A percentile compares a stretch with the other conserved stretches of the same genome.
phyloP scores from a whole-genome alignment of 92 coral and sea anemone genomes.

The Isaurus tuberculatus region DNA sequence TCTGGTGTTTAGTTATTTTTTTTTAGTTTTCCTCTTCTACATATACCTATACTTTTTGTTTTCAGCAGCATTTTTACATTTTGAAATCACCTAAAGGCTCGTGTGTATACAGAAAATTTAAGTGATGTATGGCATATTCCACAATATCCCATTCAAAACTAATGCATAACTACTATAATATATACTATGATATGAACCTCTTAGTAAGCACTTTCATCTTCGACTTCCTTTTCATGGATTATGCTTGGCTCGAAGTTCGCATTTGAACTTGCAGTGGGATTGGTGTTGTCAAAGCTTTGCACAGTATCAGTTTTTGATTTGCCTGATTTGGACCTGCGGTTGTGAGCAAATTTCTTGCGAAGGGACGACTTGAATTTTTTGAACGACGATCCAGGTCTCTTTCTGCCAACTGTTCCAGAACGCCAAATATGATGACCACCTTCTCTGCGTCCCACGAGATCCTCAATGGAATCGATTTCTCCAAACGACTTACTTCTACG shows the following conservation, averaged over 20 bases:
- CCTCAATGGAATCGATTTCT: constrained; percentile 73
- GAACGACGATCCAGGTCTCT: constrained; percentile 61
- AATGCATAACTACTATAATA: no score
- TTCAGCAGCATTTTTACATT: no score
- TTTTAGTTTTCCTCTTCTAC: no score
- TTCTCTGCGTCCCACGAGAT: constrained; percentile 27
- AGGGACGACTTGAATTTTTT: constrained; percentile 68
- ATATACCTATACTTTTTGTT: no score
- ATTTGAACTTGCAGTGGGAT: constrained; percentile 1
- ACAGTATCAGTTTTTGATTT: not conserved
- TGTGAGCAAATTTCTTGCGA: constrained; percentile 70
- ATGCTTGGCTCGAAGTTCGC: constrained; percentile 35
- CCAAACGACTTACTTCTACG: constrained; percentile 90
- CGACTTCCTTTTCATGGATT: no score
- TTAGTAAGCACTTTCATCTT: no score
- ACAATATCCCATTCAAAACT: no score
- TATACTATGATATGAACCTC: no score
- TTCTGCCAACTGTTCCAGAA: constrained; percentile 64
- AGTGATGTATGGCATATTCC: no score
- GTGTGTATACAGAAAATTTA: no score
- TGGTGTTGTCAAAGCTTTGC: not conserved
- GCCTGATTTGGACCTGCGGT: constrained; percentile 53
- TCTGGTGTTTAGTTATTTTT: no score
- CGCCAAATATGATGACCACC: constrained; percentile 57
- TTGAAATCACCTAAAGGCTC: no score